Conservation (phyloP, 23 tunicate species). For the Botrylloides violaceus region DNA sequence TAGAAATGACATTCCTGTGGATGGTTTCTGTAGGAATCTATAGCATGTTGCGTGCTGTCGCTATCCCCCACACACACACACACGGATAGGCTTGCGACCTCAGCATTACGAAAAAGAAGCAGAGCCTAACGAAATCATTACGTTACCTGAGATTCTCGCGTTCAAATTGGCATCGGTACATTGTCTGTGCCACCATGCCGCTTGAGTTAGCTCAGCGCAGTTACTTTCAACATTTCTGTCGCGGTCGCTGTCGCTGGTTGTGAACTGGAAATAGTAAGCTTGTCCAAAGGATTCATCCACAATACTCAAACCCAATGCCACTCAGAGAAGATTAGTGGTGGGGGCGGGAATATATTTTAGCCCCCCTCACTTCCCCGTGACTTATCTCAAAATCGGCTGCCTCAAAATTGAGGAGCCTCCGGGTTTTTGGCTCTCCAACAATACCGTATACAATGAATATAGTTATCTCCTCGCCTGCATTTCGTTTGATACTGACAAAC, state of each 20-base stretch:
- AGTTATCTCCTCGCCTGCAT: slow-evolving; percentile 35
- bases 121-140: not conserved
- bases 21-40: too few species aligned
- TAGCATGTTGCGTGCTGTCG: too few species aligned
- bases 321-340: too few species aligned
- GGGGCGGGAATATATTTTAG: too few species aligned
- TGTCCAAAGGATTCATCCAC: too few species aligned
- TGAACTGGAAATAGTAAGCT: slow-evolving; percentile 28
- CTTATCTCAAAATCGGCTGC: too few species aligned
- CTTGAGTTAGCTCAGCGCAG: slow-evolving; percentile 32
- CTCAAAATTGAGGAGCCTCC: too few species aligned
- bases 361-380: too few species aligned
- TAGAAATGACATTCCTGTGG: not conserved
- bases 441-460: too few species aligned
- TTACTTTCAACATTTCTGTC: slow-evolving; percentile 24
- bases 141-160: slow-evolving; percentile 2
- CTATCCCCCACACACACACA: too few species aligned
- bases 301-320: too few species aligned
- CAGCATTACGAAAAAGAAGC: not conserved
- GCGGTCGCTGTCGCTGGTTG: slow-evolving; percentile 39
- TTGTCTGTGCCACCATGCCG: slow-evolving; percentile 69
- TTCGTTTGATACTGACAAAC: slow-evolving; percentile 36
- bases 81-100: not conserved
- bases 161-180: slow-evolving; percentile 62
- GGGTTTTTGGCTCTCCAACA: too few species aligned